These are phyloP conservation scores for Melopsittacus undulatus DNA, from an alignment of 2,797 vertebrate genomes.

Conservation along the genomic window DNA sequence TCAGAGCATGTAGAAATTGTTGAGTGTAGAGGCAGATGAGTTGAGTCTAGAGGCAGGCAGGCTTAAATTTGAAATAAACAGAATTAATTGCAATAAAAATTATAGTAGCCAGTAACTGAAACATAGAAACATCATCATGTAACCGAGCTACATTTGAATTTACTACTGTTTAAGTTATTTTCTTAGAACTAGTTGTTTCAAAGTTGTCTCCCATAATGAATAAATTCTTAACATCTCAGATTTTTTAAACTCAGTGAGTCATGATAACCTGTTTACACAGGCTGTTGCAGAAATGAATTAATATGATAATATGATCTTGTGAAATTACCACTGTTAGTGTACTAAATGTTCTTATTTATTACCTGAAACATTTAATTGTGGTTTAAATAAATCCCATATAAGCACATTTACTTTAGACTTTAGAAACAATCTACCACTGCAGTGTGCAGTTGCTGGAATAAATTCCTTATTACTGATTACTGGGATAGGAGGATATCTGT, in stretches of 20 bases:
- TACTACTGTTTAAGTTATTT: neutral
- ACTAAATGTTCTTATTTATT: conserved; percentile 21
- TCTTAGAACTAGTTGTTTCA: neutral
- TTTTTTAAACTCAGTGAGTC: conserved; percentile 1
- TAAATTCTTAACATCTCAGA: neutral
- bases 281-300: neutral
- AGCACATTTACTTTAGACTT: neutral
- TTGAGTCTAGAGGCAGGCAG: neutral
- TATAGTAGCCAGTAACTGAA: neutral
- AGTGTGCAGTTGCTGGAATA: neutral
- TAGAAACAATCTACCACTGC: neutral
- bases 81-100: neutral
- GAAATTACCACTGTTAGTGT: neutral
- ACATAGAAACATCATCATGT: neutral
- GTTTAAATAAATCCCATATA: conserved; percentile 11
- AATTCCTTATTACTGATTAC: neutral
- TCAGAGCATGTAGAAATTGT: neutral
- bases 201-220: neutral
- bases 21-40: neutral
- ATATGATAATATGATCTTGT: conserved; percentile 19
- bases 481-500: neutral
- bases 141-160: neutral
- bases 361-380: neutral
- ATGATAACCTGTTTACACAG: neutral
- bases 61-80: neutral